Conservation (phyloP, 53 echinoderm and acorn worm genomes). For the Echinarachnius parma region DNA sequence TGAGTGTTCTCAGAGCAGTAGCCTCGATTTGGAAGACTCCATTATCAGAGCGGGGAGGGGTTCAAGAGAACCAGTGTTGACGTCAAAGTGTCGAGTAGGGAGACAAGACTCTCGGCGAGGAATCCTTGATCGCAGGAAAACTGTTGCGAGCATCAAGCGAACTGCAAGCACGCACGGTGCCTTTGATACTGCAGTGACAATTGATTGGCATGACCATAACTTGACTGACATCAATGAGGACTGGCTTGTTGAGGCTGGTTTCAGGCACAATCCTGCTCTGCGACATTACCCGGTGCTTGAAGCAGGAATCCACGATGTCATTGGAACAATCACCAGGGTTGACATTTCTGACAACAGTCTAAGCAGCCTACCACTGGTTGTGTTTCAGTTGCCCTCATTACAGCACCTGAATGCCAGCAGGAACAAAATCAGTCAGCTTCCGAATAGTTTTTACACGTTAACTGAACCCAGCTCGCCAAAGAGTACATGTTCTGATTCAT, state of each 20-base stretch:
- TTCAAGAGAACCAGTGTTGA: background rate
- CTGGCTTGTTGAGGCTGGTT: constrained; percentile 86
- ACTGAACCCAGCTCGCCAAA: background rate
- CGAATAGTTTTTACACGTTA: background rate
- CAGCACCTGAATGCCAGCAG: constrained; percentile 78
- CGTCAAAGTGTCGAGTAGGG: constrained; percentile 11
- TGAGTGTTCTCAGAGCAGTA: constrained; percentile 32
- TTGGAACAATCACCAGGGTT: constrained; percentile 83
- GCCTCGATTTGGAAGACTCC: constrained; percentile 21
- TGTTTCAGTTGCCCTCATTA: constrained; percentile 91
- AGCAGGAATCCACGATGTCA: constrained; percentile 54
- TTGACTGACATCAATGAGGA: constrained; percentile 69
- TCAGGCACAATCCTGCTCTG: constrained; percentile 64
- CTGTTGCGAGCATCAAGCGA: constrained; percentile 73
- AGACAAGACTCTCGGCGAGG: constrained; percentile 37
- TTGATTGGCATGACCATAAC: constrained; percentile 98
- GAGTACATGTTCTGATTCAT: constrained; percentile 19
- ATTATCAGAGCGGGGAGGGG: constrained; percentile 27
- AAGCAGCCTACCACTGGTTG: constrained; percentile 61
- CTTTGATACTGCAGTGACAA: constrained; percentile 81
- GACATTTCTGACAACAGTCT: constrained; percentile 91
- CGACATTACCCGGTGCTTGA: constrained; percentile 58
- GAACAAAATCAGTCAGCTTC: constrained; percentile 76
- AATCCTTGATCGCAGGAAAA: constrained; percentile 67
- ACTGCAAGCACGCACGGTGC: constrained; percentile 61